Evolutionary conservation across 2,888 invertebrate genomes (phyloP).

Genomic region (Colletes collaris): DNA sequence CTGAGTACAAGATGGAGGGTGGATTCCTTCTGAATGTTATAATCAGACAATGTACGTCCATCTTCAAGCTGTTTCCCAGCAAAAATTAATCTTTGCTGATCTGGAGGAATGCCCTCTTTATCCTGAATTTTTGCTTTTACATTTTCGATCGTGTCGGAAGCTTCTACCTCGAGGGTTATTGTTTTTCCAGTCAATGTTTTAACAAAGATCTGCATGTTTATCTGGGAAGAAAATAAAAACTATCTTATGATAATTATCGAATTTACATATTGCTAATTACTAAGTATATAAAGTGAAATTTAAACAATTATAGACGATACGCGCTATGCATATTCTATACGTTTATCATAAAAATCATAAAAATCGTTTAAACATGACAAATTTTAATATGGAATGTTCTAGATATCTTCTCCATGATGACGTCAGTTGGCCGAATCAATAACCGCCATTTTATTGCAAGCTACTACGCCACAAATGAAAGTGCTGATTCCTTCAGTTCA

Average conservation of each 20-base stretch:
- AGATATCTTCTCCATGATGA: slow-evolving; percentile 11
- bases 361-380: neutral
- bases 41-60: slow-evolving; percentile 95
- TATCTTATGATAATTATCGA: neutral
- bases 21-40: slow-evolving; percentile 97
- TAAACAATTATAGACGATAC: no score
- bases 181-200: slow-evolving; percentile 59
- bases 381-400: neutral
- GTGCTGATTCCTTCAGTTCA: neutral
- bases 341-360: no score
- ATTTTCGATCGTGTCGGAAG: slow-evolving; percentile 50
- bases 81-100: slow-evolving; percentile 95
- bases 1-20: slow-evolving; percentile 94
- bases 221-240: slow-evolving; percentile 49
- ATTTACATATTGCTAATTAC: no score
- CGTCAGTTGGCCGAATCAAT: slow-evolving; percentile 40
- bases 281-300: no score
- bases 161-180: slow-evolving; percentile 50
- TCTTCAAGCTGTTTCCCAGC: slow-evolving; percentile 98
- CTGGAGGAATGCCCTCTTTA: slow-evolving; percentile 88
- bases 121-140: slow-evolving; percentile 52
- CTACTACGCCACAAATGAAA: slow-evolving; percentile 29
- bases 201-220: slow-evolving; percentile 73
- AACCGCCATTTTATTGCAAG: slow-evolving; percentile 58
- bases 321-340: no score